phyloP scores from a whole-genome alignment of 2,888 invertebrate genomes.

The Spilosoma lubricipeda region DNA sequence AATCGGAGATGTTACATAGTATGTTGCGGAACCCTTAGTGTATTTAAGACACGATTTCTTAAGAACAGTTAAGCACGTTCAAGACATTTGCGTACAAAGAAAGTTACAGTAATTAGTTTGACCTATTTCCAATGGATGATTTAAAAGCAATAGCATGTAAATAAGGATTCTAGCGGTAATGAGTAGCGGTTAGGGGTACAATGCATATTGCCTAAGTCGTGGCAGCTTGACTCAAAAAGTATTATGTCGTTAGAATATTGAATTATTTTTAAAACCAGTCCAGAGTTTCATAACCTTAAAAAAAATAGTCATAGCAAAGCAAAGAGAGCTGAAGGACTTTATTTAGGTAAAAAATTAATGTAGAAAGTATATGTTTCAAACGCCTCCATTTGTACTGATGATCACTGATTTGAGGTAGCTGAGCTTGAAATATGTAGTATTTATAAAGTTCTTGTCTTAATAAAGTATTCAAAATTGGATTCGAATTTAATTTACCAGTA shows the following conservation, averaged over 20 bases:
- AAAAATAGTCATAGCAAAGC: background rate
- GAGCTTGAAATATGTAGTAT: too few species aligned
- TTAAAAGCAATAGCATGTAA: constrained; percentile 49
- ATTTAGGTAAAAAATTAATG: background rate
- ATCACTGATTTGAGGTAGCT: too few species aligned
- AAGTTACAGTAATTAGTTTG: constrained; percentile 53
- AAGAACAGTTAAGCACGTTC: constrained; percentile 57
- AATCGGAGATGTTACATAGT: background rate
- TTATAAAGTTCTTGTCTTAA: too few species aligned
- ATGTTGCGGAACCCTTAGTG: constrained; percentile 18
- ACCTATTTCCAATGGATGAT: constrained; percentile 52
- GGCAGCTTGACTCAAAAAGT: background rate
- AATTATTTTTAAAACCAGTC: background rate
- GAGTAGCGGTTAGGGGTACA: constrained; percentile 33
- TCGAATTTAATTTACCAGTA: too few species aligned
- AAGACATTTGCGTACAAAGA: constrained; percentile 52
- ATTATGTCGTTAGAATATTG: constrained; percentile 14
- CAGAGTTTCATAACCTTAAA: background rate
- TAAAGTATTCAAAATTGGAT: too few species aligned
- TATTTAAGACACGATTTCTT: constrained; percentile 43
- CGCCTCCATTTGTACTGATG: too few species aligned
- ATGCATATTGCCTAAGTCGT: constrained; percentile 17
- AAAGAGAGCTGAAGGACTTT: background rate
- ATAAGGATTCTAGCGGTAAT: constrained; percentile 39
- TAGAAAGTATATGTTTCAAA: background rate